Evolutionary conservation across 2,888 invertebrate genomes (phyloP), one percentile per base, ranked within the genome.

Genomic region (Chrysolina oricalcia): DNA sequence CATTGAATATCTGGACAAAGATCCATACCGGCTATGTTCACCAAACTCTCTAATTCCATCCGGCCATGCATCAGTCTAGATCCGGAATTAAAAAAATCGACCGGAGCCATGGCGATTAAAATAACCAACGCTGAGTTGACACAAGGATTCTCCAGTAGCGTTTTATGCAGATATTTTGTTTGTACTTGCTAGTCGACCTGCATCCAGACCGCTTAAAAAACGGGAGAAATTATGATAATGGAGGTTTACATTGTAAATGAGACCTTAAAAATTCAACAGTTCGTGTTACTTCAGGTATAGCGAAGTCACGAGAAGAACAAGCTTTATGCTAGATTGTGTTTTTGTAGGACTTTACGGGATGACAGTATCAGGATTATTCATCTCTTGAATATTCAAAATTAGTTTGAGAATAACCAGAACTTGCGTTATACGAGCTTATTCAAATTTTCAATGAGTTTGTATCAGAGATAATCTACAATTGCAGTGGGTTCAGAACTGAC

Each of bases 181-280:
- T 43, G n/a, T 46, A 48, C 15, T 66, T 23, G 43, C 8, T 23
- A 23, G 46, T 21, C 66, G 41, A 46, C 23, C 27, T 66, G 46
- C 66, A 66, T 66, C 23, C 23, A 23, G 48, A 43, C n/a, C 35
- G 66, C 23, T 66, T 43, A 19, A 66, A 48, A 66, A 15, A 46
- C 19, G 15, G 46, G 41, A 21, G 46, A 46, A 66, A 66, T 66
- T 46, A 66, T 46, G 21, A 43, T 66, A 48, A 48, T 64, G 66
- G 66, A 66, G n/a, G 66, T 66, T 43, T 46, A 66, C 66, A 66
- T 66, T 19, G 43, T 66, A 66, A 41, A 66, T 66, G 66, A 66
- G 43, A 46, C 66, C 59, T 66, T 66, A 66, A 66, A 66, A 66
- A 66, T 66, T 46, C 66, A 66, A 66, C 41, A 11, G 59, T 59